Evolutionary conservation across 2,888 invertebrate species (phyloP).

Genomic region (Oligia fasciuncula): DNA sequence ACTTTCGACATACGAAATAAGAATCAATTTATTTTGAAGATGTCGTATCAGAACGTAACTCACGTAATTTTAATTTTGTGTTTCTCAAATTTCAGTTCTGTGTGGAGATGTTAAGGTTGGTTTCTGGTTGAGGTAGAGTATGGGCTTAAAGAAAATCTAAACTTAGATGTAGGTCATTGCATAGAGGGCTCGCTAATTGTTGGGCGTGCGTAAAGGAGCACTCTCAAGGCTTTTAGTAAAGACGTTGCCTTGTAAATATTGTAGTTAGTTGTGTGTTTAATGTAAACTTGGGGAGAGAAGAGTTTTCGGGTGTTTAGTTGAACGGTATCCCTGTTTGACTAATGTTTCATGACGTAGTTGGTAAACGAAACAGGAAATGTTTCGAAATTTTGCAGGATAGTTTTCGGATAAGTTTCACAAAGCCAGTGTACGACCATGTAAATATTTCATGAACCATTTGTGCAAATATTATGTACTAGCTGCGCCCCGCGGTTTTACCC

Average conservation of each 20-base stretch:
- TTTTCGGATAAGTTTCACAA: not conserved
- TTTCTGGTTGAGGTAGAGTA: constrained; percentile 12
- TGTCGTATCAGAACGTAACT: constrained; percentile 34
- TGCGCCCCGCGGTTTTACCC: too few relatives aligned
- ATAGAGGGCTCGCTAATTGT: constrained; percentile 75
- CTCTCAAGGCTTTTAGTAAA: constrained; percentile 71
- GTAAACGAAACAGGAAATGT: not conserved
- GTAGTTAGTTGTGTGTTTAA: constrained; percentile 60
- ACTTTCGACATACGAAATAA: constrained; percentile 57
- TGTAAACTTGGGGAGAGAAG: constrained; percentile 39
- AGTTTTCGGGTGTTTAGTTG: constrained; percentile 47
- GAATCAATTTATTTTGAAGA: constrained; percentile 56
- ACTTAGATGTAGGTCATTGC: constrained; percentile 77
- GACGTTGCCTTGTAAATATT: constrained; percentile 64
- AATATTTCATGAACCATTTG: not conserved
- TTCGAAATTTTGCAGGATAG: not conserved
- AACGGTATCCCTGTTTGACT: constrained; percentile 43
- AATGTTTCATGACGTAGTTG: constrained; percentile 21
- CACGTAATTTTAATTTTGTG: constrained; percentile 44
- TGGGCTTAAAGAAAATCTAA: constrained; percentile 69
- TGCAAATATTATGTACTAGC: not conserved
- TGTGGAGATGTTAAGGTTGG: constrained; percentile 1
- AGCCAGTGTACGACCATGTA: not conserved
- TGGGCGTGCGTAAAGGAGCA: constrained; percentile 75
- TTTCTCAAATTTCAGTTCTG: constrained; percentile 33